Evolutionary conservation across 92 coral and sea anemone species (phyloP), one percentile per base, ranked within the genome.

Genomic region (Zoanthus solanderi): DNA sequence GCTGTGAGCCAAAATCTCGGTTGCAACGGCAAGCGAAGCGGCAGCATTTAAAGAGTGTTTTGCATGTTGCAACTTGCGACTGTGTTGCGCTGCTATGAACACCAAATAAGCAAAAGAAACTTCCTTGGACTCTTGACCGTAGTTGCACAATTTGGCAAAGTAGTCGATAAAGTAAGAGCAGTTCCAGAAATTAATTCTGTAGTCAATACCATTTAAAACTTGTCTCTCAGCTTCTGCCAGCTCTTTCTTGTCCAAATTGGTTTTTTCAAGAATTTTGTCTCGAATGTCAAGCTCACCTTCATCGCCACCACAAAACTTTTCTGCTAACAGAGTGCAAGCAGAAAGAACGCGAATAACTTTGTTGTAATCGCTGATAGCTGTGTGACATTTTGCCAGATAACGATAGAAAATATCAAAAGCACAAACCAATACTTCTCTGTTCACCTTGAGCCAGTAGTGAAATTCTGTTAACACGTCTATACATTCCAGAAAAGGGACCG

Each of bases 181-280:
- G 71, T 78, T 60, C 83, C 83, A 78, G 48, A 37, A 78, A 32
- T 78, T 78, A 1, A 78, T 54, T 13, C 83, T 57, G 71, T 78
- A 57, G 45, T 44, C 83, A 16, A 78, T 28, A 2, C 69, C 83
- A 17, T 9, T 18, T 7, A 78, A 56, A 13, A 78, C 71, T 17
- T 32, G 71, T 78, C 44, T 57, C 68, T 78, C 83, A 16, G 71
- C 71, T 56, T 78, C 68, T 13, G 50, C 83, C 11, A 78, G 83
- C 3, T 57, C 83, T 16, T 78, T 57, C 29, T 18, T 28, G 15
- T 34, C 71, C 29, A 78, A 10, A 37, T 37, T 58, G 69, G 83
- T 2, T 18, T 56, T 57, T 57, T 57, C 71, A 34, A 78, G 15
- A 37, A 78, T 78, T 6, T 14, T 78, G 29, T 78, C 48, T 7